Conservation (phyloP, 2,888 invertebrate species). For the Hesperia comma region DNA sequence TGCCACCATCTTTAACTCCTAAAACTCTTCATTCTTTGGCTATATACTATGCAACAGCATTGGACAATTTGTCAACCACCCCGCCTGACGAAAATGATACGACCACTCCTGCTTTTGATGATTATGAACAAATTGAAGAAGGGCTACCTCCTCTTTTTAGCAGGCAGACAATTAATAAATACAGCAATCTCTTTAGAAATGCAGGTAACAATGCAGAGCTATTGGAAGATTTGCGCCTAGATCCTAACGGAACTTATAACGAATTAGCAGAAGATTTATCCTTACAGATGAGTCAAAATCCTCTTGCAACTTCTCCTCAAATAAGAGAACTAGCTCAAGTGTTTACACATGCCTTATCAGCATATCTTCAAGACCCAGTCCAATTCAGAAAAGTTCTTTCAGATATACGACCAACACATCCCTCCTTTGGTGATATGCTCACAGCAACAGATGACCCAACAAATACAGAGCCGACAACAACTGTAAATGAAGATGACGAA, state of each 20-base stretch:
- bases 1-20: slow-evolving; percentile 90
- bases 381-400: slow-evolving; percentile 90
- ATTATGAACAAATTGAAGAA: slow-evolving; percentile 72
- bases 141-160: slow-evolving; percentile 86
- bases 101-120: slow-evolving; percentile 62
- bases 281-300: slow-evolving; percentile 86
- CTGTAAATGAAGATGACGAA: slow-evolving; percentile 87
- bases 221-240: slow-evolving; percentile 70
- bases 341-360: slow-evolving; percentile 92
- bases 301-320: slow-evolving; percentile 85
- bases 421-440: slow-evolving; percentile 80
- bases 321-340: slow-evolving; percentile 92
- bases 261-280: slow-evolving; percentile 82
- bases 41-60: slow-evolving; percentile 90
- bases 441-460: slow-evolving; percentile 65
- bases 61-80: slow-evolving; percentile 82
- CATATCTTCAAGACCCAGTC: slow-evolving; percentile 92
- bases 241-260: slow-evolving; percentile 72
- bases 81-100: slow-evolving; percentile 64
- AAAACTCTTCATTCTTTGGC: slow-evolving; percentile 91
- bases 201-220: slow-evolving; percentile 64
- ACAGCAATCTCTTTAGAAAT: slow-evolving; percentile 74
- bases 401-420: slow-evolving; percentile 91
- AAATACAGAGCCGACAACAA: slow-evolving; percentile 84
- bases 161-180: slow-evolving; percentile 86